These are phyloP conservation scores for Pantala flavescens DNA, from an alignment of 1,140 invertebrate genomes.

Conservation along the genomic window DNA sequence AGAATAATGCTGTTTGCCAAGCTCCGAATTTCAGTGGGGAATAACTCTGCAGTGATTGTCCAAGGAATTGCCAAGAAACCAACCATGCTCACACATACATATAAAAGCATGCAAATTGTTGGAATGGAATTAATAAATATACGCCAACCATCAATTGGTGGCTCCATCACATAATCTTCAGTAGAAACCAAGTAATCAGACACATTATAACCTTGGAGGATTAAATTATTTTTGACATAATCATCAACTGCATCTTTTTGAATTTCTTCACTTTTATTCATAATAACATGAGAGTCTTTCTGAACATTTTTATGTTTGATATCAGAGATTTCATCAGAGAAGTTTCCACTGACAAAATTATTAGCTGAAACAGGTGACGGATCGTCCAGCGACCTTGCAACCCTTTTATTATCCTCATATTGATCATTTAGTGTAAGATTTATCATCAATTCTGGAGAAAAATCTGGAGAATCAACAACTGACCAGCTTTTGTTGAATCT, in stretches of 20 bases:
- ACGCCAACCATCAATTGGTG: too few relatives aligned
- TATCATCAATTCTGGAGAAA: neutral
- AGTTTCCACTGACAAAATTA: neutral
- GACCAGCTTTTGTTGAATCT: neutral
- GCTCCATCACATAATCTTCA: too few relatives aligned
- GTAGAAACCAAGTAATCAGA: too few relatives aligned
- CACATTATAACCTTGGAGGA: too few relatives aligned
- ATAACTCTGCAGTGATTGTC: slow-evolving; percentile 65
- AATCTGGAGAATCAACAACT: neutral
- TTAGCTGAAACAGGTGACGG: neutral
- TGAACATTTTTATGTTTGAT: too few relatives aligned
- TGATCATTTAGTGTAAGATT: neutral
- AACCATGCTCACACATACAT: slow-evolving; percentile 60
- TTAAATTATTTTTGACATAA: too few relatives aligned
- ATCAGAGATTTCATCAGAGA: neutral
- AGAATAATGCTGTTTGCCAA: neutral
- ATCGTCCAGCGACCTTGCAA: neutral
- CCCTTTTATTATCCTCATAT: neutral
- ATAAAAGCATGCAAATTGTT: slow-evolving; percentile 49
- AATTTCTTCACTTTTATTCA: too few relatives aligned
- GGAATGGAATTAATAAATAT: slow-evolving; percentile 35
- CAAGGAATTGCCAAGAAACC: slow-evolving; percentile 61
- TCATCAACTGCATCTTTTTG: too few relatives aligned
- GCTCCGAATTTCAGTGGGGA: slow-evolving; percentile 44
- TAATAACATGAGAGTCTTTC: too few relatives aligned